These are phyloP conservation scores for Axinella damicornis DNA, from an alignment of 37 sponge, comb jelly and placozoan species.

Conservation along the genomic window DNA sequence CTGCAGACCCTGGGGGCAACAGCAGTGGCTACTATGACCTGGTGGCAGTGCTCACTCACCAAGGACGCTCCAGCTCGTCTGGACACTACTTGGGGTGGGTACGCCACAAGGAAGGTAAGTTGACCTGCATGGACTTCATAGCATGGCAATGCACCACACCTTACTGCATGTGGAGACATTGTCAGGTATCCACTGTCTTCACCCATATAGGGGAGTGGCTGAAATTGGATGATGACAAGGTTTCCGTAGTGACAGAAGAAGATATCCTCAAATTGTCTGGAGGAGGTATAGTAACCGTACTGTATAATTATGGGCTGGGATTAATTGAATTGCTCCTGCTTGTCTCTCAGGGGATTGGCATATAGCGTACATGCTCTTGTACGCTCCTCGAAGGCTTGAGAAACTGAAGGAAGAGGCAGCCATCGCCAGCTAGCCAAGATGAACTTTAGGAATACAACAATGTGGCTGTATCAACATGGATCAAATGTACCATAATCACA, in stretches of 20 bases:
- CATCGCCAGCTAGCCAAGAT: too few species aligned
- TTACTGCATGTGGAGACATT: neutral
- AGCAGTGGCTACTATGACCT: constrained; percentile 98
- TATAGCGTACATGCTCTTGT: constrained; percentile 94
- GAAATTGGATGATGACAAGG: constrained; percentile 95
- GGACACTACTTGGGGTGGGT: constrained; percentile 99
- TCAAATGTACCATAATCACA: too few species aligned
- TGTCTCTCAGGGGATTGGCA: constrained; percentile 97
- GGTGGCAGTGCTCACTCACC: constrained; percentile 94
- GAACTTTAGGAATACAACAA: too few species aligned
- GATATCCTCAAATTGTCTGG: constrained; percentile 95
- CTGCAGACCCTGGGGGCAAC: constrained; percentile 89
- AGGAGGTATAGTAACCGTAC: constrained; percentile 70
- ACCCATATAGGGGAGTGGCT: constrained; percentile 88
- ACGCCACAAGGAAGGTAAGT: constrained; percentile 22
- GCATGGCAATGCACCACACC: too few species aligned
- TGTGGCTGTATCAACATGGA: too few species aligned
- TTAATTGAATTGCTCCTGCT: neutral
- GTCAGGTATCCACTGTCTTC: neutral
- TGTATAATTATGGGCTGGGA: neutral
- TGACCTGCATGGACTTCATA: too few species aligned
- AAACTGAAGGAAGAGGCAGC: constrained; percentile 34
- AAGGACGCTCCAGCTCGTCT: constrained; percentile 93
- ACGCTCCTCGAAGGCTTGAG: constrained; percentile 74
- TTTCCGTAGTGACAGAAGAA: constrained; percentile 84